Percentiles rank a stretch among this genome's conserved stretches.
Conservation (phyloP, 2,113 vertebrate species). For the Nymphicus hollandicus region DNA sequence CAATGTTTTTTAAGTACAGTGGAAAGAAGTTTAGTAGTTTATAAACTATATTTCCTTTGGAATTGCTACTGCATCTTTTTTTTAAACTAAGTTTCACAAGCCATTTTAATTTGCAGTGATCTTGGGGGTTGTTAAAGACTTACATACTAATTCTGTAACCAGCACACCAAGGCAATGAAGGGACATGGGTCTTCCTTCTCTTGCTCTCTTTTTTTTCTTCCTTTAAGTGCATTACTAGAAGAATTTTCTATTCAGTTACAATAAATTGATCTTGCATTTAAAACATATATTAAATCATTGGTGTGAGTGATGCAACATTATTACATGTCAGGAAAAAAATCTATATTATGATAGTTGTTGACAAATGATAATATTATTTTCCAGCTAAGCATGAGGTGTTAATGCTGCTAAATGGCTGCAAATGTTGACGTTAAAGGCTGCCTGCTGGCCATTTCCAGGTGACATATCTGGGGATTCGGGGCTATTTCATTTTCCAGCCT, state of each 20-base stretch:
- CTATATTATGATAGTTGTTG: conserved; percentile 69
- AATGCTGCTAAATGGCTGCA: conserved; percentile 74
- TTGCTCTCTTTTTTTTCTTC: neutral
- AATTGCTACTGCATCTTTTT: neutral
- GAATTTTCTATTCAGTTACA: conserved; percentile 9
- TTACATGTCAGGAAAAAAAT: conserved; percentile 54
- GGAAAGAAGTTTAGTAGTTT: neutral
- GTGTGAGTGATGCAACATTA: conserved; percentile 43
- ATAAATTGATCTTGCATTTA: conserved; percentile 47
- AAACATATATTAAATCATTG: conserved; percentile 45
- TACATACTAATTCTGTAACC: neutral
- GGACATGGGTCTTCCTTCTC: neutral
- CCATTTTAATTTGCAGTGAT: neutral
- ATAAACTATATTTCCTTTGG: neutral
- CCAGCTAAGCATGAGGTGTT: conserved; percentile 56
- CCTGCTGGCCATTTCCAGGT: conserved; percentile 76
- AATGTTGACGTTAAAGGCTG: conserved; percentile 69
- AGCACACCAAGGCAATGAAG: neutral
- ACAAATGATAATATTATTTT: conserved; percentile 74
- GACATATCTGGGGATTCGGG: conserved; percentile 70
- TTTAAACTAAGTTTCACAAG: neutral
- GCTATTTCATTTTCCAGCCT: conserved; percentile 71
- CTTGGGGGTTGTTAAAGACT: neutral
- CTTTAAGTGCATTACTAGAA: neutral
- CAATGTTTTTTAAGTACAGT: neutral